phyloP scores from a whole-genome alignment of 2,113 vertebrate species.

The Cervus canadensis region DNA sequence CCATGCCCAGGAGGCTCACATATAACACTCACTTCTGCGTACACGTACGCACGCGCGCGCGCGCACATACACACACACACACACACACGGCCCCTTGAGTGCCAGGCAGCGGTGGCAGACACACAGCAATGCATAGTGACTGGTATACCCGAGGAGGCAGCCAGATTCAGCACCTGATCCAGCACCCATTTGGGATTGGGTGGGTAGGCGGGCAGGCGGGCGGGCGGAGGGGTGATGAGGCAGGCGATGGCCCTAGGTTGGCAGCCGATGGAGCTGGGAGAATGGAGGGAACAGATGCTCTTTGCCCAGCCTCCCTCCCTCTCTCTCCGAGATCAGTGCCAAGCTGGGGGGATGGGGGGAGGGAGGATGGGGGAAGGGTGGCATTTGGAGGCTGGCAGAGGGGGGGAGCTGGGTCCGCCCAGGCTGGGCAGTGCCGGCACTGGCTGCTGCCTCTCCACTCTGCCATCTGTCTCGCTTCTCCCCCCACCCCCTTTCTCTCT shows the following conservation, averaged over 20 bases:
- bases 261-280: constrained; percentile 75
- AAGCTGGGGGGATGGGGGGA: constrained; percentile 66
- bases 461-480: constrained; percentile 73
- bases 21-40: constrained; percentile 42
- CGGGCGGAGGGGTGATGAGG: constrained; percentile 68
- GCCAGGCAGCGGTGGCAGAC: constrained; percentile 72
- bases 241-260: constrained; percentile 74
- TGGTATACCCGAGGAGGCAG: constrained; percentile 71
- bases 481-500: constrained; percentile 63
- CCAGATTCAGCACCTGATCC: constrained; percentile 74
- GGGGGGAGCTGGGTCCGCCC: constrained; percentile 66
- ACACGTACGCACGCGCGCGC: constrained; percentile 32
- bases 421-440: constrained; percentile 73
- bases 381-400: constrained; percentile 75
- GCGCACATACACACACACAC: not conserved
- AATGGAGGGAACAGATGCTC: constrained; percentile 78
- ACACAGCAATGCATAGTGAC: constrained; percentile 67
- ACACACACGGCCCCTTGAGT: constrained; percentile 68
- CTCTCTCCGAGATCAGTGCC: constrained; percentile 70
- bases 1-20: constrained; percentile 68
- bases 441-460: constrained; percentile 73
- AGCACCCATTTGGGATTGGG: constrained; percentile 70
- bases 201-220: constrained; percentile 55
- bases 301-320: constrained; percentile 71
- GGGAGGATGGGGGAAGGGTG: constrained; percentile 71